Conservation (phyloP, 2,888 invertebrate genomes). For the Leptopterna dolabrata region DNA sequence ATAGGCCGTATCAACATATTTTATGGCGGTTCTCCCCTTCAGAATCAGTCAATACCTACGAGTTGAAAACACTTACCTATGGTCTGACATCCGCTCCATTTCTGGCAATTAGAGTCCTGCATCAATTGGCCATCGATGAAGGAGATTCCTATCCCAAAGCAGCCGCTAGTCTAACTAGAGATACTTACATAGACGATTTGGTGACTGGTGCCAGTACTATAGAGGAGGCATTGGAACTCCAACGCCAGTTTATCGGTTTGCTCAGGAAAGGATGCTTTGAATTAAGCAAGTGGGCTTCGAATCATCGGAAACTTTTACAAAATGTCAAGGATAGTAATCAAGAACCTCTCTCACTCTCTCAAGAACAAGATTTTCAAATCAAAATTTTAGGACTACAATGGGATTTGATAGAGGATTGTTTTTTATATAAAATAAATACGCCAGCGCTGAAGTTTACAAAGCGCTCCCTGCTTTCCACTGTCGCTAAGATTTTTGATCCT, state of each 20-base stretch:
- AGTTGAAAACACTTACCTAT: conserved; percentile 59
- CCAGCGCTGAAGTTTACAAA: conserved; percentile 1
- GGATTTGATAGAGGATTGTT: conserved; percentile 39
- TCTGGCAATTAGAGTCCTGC: conserved; percentile 56
- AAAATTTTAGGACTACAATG: conserved; percentile 53
- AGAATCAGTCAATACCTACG: conserved; percentile 46
- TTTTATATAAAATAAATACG: conserved; percentile 14
- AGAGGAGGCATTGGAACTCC: conserved; percentile 23
- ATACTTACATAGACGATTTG: conserved; percentile 52
- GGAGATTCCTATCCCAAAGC: conserved; percentile 53
- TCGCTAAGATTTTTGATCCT: conserved; percentile 43
- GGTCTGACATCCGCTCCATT: conserved; percentile 61
- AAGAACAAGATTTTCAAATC: neutral
- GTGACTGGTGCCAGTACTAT: conserved; percentile 38
- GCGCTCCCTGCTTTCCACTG: conserved; percentile 1
- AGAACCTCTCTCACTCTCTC: neutral
- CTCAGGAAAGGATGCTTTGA: conserved; percentile 46
- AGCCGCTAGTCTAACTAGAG: conserved; percentile 37
- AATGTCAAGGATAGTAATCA: neutral
- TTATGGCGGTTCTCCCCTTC: conserved; percentile 60
- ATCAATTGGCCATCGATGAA: conserved; percentile 58
- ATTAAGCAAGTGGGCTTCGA: conserved; percentile 52
- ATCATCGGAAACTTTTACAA: conserved; percentile 31
- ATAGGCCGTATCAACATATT: conserved; percentile 60
- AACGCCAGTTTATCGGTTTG: conserved; percentile 3